Percentiles rank a stretch among this genome's conserved stretches.
Conservation (phyloP, 2,888 invertebrate genomes). For the Pammene aurita region DNA sequence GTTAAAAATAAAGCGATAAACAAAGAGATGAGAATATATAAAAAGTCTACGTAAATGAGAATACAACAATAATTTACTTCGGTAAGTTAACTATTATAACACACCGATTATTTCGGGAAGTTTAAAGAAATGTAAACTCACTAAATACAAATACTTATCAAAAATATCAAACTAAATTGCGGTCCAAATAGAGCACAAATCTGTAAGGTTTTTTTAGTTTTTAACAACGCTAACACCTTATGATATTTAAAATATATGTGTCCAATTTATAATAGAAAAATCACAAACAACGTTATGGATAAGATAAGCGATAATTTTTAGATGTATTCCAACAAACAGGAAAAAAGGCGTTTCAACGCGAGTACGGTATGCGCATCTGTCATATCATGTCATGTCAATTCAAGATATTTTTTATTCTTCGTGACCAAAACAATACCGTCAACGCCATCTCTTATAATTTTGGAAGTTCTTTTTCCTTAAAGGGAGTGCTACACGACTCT, state of each 20-base stretch:
- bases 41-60: constrained; percentile 4
- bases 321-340: constrained; percentile 46
- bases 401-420: constrained; percentile 50
- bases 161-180: not conserved
- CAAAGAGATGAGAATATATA: not conserved
- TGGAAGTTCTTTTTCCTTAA: not conserved
- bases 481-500: not conserved
- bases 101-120: not conserved
- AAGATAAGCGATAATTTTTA: constrained; percentile 44
- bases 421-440: constrained; percentile 48
- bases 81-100: not conserved
- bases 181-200: constrained; percentile 9
- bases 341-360: constrained; percentile 54
- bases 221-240: not conserved
- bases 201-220: constrained; percentile 5
- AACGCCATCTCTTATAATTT: constrained; percentile 46
- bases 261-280: constrained; percentile 13
- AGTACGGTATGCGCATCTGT: constrained; percentile 61
- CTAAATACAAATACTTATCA: not conserved
- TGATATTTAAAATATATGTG: not conserved
- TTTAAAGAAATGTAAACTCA: constrained; percentile 6
- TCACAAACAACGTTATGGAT: constrained; percentile 32
- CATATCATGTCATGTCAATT: constrained; percentile 64
- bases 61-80: not conserved
- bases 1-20: constrained; percentile 3